phyloP scores from a whole-genome alignment of 35 echinoderm and acorn worm genomes.

The Lytechinus pictus region DNA sequence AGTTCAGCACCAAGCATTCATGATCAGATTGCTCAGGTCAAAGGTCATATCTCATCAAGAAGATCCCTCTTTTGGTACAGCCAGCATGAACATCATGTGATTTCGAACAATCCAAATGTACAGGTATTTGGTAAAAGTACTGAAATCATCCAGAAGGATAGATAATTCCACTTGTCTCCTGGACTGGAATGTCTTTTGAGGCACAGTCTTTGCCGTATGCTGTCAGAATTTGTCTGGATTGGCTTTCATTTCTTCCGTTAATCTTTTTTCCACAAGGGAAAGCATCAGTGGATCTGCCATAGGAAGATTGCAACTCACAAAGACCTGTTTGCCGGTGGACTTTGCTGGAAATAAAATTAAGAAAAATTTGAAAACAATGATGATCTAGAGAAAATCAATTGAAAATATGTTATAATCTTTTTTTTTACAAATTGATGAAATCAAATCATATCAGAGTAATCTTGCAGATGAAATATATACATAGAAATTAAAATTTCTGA shows the following conservation, averaged over 20 bases:
- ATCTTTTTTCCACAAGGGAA: constrained; percentile 90
- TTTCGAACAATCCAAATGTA: background rate
- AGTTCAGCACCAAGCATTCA: background rate
- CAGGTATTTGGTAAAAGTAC: background rate
- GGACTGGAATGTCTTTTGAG: background rate
- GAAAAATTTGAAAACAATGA: no score
- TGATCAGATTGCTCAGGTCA: background rate
- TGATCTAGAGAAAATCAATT: no score
- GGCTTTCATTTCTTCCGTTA: constrained; percentile 74
- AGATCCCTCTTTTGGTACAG: background rate
- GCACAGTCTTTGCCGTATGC: background rate
- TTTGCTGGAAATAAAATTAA: constrained; percentile 75
- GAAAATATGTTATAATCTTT: no score
- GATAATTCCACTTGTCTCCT: background rate
- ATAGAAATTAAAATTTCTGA: no score
- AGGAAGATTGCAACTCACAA: constrained; percentile 91
- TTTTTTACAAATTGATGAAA: no score
- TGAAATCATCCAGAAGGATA: background rate
- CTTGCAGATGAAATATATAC: no score
- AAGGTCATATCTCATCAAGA: background rate
- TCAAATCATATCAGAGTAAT: no score
- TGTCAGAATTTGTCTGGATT: constrained; percentile 86
- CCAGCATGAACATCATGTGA: background rate
- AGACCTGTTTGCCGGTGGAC: constrained; percentile 88
- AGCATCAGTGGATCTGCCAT: constrained; percentile 57